Base-by-base conservation (phyloP, 2,113 vertebrate species). In the Corythaeola cristata region DNA sequence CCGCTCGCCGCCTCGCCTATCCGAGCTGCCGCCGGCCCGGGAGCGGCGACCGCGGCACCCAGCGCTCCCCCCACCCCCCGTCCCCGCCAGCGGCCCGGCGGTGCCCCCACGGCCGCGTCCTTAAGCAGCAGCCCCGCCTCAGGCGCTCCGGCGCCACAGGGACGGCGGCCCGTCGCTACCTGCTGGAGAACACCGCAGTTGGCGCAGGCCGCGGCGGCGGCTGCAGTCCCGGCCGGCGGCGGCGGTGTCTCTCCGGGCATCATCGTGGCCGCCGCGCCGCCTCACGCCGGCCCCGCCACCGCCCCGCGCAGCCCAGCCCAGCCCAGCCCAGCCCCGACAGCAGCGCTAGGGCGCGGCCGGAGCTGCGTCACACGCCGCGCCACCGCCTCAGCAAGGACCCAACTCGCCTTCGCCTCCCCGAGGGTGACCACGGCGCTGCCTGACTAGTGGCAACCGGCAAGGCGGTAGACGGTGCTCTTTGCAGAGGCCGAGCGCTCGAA, bases 241-340 rank as follows among this genome's bases (percentile, higher is more conserved):
- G 98, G 95, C 47, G 98, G 98, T 22, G 95, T 98, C 97, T 99
- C 99, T 26, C 99, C 99, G 4, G 99, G 99, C 99, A 99, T 99
- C 99, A 99, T 99, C 95, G 92, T 98, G 98, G 60, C 37, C 59
- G 60, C 66, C 47, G 84, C 66, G 60, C 58, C 72, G 23, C n/a
- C n/a, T n/a, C 50, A 5, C 15, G 12, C n/a, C 41, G 22, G 22
- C 22, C 23, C 49, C 49, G 49, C 22, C 11, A 21, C 12, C 8
- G 37, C 66, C 37, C 52, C 59, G 8, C n/a, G 30, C 77, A 50
- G 59, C 50, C 16, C 68, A 7, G 15, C 14, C 0, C 2, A 2
- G 24, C 11, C 5, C 5, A 8, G 3, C 52, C 35, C 26, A 8
- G 45, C 37, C 15, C 15, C 26, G 6, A 5, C 23, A 1, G n/a